These are phyloP conservation scores for Acrocephalus arundinaceus DNA, from an alignment of 2,113 vertebrate species.

Conservation along the genomic window DNA sequence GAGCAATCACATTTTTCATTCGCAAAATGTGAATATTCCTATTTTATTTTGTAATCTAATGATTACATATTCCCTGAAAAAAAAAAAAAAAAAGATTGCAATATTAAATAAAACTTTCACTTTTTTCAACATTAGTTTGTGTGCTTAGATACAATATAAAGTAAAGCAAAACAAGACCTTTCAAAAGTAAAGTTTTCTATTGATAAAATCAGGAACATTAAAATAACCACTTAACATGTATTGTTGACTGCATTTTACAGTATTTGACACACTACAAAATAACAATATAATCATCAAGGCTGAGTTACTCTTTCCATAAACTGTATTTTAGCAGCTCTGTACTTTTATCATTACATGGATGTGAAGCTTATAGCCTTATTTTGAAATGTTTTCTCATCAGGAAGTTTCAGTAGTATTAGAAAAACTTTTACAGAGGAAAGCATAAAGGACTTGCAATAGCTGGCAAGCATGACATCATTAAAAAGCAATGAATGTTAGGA, in stretches of 20 bases:
- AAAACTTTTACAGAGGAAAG: conserved; percentile 58
- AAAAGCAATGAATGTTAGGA: conserved; percentile 71
- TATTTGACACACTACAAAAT: not conserved
- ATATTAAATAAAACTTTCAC: not conserved
- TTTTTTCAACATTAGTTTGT: not conserved
- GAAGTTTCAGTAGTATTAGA: conserved; percentile 59
- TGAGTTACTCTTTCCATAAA: not conserved
- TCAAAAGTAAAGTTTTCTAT: not conserved
- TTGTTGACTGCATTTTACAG: not conserved
- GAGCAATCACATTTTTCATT: not conserved
- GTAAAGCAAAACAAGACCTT: not conserved
- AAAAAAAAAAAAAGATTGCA: not conserved
- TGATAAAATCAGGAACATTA: not conserved
- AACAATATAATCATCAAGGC: not conserved
- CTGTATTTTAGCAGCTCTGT: not conserved
- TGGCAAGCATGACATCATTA: conserved; percentile 74
- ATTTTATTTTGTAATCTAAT: not conserved
- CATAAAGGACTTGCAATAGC: conserved; percentile 56
- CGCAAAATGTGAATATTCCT: not conserved
- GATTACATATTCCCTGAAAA: not conserved
- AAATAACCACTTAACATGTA: not conserved
- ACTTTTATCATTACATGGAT: not conserved
- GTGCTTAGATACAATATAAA: not conserved
- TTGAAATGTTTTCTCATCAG: conserved; percentile 56
- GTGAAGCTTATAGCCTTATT: not conserved